Evolutionary conservation across 2,797 vertebrate species (phyloP).

Genomic region (Betta splendens): DNA sequence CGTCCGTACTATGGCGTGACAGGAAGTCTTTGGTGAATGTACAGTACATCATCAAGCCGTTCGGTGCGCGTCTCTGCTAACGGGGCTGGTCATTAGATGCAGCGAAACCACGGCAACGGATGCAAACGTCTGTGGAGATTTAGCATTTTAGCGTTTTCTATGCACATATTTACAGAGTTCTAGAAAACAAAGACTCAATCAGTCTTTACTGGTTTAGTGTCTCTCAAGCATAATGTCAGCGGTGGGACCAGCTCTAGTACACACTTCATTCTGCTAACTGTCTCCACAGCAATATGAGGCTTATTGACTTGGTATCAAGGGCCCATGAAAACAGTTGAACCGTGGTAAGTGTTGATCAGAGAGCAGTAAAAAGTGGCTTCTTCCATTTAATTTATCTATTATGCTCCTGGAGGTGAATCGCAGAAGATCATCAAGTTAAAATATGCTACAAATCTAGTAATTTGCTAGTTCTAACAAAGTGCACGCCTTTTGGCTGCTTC

Average conservation of each 20-base stretch:
- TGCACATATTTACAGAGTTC: background rate
- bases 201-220: background rate
- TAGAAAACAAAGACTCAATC: background rate
- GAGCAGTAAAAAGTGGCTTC: background rate
- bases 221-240: background rate
- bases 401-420: background rate
- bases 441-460: background rate
- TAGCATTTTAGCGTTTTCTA: conserved; percentile 27
- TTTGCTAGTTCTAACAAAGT: too few species aligned
- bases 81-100: conserved; percentile 38
- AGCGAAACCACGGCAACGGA: conserved; percentile 26
- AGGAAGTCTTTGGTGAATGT: background rate
- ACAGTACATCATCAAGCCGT: background rate
- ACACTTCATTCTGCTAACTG: background rate
- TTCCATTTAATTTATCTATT: background rate
- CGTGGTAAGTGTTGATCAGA: background rate
- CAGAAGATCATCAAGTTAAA: background rate
- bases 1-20: conserved; percentile 6
- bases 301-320: background rate
- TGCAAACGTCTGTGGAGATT: conserved; percentile 38
- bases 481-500: conserved; percentile 52
- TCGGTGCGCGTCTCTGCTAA: background rate
- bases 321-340: conserved; percentile 1
- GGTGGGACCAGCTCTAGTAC: background rate
- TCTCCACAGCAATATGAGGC: conserved; percentile 2